Evolutionary conservation across 2,113 vertebrate genomes (phyloP).

Genomic region (Megaceryle maxima): DNA sequence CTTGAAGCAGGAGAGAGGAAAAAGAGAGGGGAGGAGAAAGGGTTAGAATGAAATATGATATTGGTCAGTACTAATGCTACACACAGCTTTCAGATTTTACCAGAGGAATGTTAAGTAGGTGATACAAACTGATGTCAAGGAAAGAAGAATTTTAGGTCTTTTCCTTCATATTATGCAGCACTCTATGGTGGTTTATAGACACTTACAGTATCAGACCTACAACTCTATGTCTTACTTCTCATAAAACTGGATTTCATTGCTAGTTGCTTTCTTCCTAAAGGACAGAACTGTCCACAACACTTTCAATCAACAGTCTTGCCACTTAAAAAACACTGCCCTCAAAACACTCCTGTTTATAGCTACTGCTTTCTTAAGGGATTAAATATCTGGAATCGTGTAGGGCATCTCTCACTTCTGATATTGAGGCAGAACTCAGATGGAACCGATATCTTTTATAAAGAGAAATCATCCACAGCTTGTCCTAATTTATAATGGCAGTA

Average conservation of each 20-base stretch:
- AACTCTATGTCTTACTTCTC: background rate
- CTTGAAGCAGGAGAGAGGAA: background rate
- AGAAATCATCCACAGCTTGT: background rate
- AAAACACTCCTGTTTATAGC: background rate
- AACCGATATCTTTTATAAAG: background rate
- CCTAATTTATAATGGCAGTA: background rate
- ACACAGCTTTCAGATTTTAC: background rate
- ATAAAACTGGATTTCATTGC: background rate
- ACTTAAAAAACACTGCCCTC: background rate
- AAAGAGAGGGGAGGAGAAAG: background rate
- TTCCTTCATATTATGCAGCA: background rate
- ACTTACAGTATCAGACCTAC: background rate
- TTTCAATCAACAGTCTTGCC: background rate
- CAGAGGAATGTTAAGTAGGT: background rate
- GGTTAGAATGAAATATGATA: background rate
- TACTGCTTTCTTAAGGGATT: background rate
- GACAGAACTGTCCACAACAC: background rate
- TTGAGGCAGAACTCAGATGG: background rate
- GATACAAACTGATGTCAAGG: background rate
- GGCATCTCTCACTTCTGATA: background rate
- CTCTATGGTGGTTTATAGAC: background rate
- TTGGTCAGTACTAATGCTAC: background rate
- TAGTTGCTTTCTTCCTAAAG: background rate
- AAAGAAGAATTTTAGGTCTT: background rate
- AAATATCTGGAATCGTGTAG: background rate